Evolutionary conservation across 2,113 vertebrate genomes (phyloP), one percentile per base, ranked within the genome.

Genomic region (human): DNA sequence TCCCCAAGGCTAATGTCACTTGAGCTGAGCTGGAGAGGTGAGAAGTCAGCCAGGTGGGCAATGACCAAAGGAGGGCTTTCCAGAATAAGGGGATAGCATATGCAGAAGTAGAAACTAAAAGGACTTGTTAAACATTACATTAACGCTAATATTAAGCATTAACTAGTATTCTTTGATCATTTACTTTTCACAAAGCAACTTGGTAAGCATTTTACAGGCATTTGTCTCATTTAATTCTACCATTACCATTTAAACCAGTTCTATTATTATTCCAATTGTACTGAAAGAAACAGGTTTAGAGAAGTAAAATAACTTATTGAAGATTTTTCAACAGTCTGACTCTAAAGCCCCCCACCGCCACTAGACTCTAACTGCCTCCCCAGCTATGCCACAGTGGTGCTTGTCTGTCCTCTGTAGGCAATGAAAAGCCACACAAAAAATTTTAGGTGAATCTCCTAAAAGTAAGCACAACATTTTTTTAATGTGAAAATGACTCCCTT

Each of bases 181-280:
- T 88, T 48, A 23, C 40, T 87, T 89, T 93, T 81, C 52, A 96
- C 18, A 81, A 75, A 79, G n/a, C 27, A 68, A 23, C 40, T 97
- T 76, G 50, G 35, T 93, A 89, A 96, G 64, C n/a, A 64, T 66
- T 90, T 81, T 70, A 55, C 6, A 93, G 50, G n/a, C 18, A 57
- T 70, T 89, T 94, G 43, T 82, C 61, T 97, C 70, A 94, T 64
- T 80, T 92, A 66, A 88, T 85, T 92, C 83, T 83, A 55, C 43
- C 45, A 76, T 88, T 68, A 59, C 38, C 59, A 72, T n/a, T 5
- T 61, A 87, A 70, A 25, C 73, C 76, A 43, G 40, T 92, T 96
- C 55, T 93, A 48, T 93, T 96, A 52, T 52, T 90, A 86, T 66
- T 89, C 72, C 48, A 68, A 2, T 66, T 83, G 45, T 76, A 70